Base-by-base conservation (phyloP, 2,797 vertebrate genomes). In the Mormyrus proboscirostris region DNA sequence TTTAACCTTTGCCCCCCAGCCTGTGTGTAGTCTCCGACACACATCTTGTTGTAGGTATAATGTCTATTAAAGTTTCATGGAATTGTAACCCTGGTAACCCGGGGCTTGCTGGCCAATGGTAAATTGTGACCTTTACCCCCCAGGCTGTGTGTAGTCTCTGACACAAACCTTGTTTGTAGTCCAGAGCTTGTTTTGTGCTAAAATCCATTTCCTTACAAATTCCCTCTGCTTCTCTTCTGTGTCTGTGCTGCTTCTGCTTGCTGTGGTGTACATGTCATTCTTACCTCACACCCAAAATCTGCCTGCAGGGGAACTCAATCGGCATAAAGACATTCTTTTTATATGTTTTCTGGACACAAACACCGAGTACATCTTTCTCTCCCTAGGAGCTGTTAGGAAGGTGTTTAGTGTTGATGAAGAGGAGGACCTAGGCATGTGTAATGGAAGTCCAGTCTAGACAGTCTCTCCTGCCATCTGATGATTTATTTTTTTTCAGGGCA, bases 201-300 rank as follows among this genome's bases (percentile, higher is more conserved):
- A 69, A 33, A 69, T 69, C 33, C 25, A 14, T 65, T 65, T 10
- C 2, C 33, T 69, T 33, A 69, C 62, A 69, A 33, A 69, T 69
- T 49, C 41, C 12, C 5, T 33, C 44, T 49, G 53, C 2, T 82
- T 19, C 79, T 89, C 41, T 87, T 50, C 38, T 76, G 90, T 91
- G 57, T 91, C 90, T 89, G 89, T 91, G 91, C 91, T 90, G 92
- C 87, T 93, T 79, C 90, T n/a, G 88, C 95, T 93, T 95, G 95
- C 94, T 95, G 95, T 95, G 95, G 94, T 95, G 94, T 95, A 95
- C 94, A 93, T 94, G 94, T 94, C 93, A 93, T 94, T 92, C 92
- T 92, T 90, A 93, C 93, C 92, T 95, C 93, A 94, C 93, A 93
- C 92, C 92, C 92, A 94, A 92, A 93, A 93, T 94, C 93, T 85